Evolutionary conservation across 1,140 invertebrate genomes (phyloP).

Genomic region (Chrysomallon squamiferum): DNA sequence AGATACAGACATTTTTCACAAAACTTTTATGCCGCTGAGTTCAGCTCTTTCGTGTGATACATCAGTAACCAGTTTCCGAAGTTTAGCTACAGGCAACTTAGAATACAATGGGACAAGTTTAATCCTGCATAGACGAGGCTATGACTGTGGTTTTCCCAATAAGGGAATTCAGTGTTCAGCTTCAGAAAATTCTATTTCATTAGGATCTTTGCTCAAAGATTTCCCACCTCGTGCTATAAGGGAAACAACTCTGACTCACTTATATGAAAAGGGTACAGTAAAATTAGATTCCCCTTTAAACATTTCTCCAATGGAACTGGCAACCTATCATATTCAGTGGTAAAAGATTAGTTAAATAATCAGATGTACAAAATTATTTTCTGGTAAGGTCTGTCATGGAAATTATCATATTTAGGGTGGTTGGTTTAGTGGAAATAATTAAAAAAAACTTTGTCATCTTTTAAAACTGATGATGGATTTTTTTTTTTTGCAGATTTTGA

Average conservation of each 20-base stretch:
- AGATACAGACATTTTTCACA: slow-evolving; percentile 36
- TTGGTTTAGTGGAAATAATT: too few relatives aligned
- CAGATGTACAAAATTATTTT: too few relatives aligned
- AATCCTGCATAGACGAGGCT: slow-evolving; percentile 47
- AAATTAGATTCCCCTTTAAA: slow-evolving; percentile 16
- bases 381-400: too few relatives aligned
- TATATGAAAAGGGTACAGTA: slow-evolving; percentile 30
- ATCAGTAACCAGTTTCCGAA: slow-evolving; percentile 39
- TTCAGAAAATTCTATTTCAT: slow-evolving; percentile 13
- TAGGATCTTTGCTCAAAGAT: slow-evolving; percentile 35
- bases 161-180: slow-evolving; percentile 30
- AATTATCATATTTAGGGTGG: too few relatives aligned
- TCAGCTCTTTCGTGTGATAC: slow-evolving; percentile 48
- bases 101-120: slow-evolving; percentile 48
- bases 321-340: slow-evolving; percentile 19
- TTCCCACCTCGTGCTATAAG: slow-evolving; percentile 26
- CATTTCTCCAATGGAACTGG: slow-evolving; percentile 40
- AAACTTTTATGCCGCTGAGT: slow-evolving; percentile 24
- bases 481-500: too few relatives aligned
- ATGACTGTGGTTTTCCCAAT: slow-evolving; percentile 41
- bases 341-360: neutral
- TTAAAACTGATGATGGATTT: too few relatives aligned
- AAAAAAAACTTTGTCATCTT: too few relatives aligned
- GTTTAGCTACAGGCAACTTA: slow-evolving; percentile 40
- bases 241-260: slow-evolving; percentile 50